Percentiles rank a stretch among this genome's conserved stretches.
Evolutionary conservation across 2,888 invertebrate species (phyloP).

Genomic region (Catocala sponsa): DNA sequence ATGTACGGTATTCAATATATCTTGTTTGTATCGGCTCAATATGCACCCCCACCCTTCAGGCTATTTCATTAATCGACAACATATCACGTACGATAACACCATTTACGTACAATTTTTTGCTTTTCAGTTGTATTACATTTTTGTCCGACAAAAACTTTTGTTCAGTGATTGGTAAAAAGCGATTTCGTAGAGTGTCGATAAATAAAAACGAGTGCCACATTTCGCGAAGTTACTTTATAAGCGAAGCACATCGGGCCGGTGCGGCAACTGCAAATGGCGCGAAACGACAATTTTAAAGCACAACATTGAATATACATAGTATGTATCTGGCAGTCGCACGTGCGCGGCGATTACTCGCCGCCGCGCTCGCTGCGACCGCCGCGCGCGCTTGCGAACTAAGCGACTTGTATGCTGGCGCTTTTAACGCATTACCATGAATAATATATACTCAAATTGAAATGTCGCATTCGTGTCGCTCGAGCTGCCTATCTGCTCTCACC

Average conservation of each 20-base stretch:
- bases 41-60: constrained; percentile 42
- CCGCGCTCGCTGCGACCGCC: constrained; percentile 56
- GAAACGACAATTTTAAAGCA: constrained; percentile 86
- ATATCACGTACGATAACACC: constrained; percentile 47
- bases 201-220: constrained; percentile 74
- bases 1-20: constrained; percentile 69
- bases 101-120: constrained; percentile 38
- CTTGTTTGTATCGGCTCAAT: constrained; percentile 63
- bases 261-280: constrained; percentile 81
- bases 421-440: constrained; percentile 88
- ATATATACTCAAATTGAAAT: constrained; percentile 87
- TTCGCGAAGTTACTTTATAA: constrained; percentile 81
- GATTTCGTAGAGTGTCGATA: constrained; percentile 67
- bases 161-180: constrained; percentile 62
- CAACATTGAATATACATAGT: constrained; percentile 82
- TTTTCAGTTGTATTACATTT: constrained; percentile 35
- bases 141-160: constrained; percentile 52
- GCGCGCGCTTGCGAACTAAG: constrained; percentile 69
- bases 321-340: constrained; percentile 77
- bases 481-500: constrained; percentile 76
- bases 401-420: constrained; percentile 82
- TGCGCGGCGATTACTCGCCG: constrained; percentile 81
- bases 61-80: constrained; percentile 61
- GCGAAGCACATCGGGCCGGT: constrained; percentile 76
- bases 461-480: constrained; percentile 84